Percentiles rank a stretch among this genome's conserved stretches.
These are phyloP conservation scores for Grapholita molesta DNA, from an alignment of 1,140 invertebrate species.

Conservation along the genomic window DNA sequence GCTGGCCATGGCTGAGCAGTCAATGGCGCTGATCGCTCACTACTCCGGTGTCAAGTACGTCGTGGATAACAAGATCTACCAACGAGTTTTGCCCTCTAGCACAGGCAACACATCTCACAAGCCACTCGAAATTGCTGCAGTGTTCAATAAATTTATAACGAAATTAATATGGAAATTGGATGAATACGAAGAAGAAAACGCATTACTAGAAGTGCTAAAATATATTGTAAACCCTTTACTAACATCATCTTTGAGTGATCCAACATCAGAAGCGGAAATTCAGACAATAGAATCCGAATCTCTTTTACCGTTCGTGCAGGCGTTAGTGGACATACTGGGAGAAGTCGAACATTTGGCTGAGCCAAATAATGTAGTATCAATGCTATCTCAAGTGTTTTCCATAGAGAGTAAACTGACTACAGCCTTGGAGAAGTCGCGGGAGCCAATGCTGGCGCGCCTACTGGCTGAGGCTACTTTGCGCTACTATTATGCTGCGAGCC, in stretches of 20 bases:
- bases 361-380: background rate
- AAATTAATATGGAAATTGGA: conserved; percentile 29
- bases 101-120: conserved; percentile 1
- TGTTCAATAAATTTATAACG: conserved; percentile 25
- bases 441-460: background rate
- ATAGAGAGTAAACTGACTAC: background rate
- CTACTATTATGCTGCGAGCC: background rate
- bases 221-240: conserved; percentile 26
- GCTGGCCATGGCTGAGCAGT: conserved; percentile 23
- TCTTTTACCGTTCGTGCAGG: background rate
- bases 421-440: background rate
- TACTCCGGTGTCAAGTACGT: conserved; percentile 26
- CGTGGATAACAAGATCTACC: conserved; percentile 27
- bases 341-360: background rate
- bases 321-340: background rate
- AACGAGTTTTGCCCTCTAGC: conserved; percentile 2
- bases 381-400: background rate
- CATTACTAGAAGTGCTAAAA: conserved; percentile 24
- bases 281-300: conserved; percentile 13
- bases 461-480: background rate
- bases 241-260: background rate
- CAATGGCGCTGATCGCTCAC: conserved; percentile 23
- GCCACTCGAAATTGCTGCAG: conserved; percentile 8
- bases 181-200: conserved; percentile 28
- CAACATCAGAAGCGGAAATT: background rate